Evolutionary conservation across 1,140 invertebrate genomes (phyloP), one percentile per base, ranked within the genome.

Genomic region (Leguminivora glycinivorella): DNA sequence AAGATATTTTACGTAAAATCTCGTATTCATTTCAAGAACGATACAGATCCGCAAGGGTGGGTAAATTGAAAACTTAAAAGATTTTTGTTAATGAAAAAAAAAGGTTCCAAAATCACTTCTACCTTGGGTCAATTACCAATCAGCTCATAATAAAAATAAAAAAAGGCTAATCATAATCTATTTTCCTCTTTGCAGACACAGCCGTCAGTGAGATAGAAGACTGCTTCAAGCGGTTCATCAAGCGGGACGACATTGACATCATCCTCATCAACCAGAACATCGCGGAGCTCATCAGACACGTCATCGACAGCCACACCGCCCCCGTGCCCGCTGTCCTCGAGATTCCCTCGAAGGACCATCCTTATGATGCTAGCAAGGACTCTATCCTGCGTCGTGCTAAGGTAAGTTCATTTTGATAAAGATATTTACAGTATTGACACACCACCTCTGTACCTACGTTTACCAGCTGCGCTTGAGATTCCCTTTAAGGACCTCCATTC

Each of bases 401-500:
- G 93, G 97, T 52, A 52, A 52, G 17, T 17, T 52, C 47, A 22
- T 52, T 2, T 19, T 6, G 7, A 52, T 9, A 52, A n/a, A 52
- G 17, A 22, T 17, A 43, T 4, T 38, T 9, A 43, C 40, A 17
- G 1, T 6, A 99, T 88, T 94, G 94, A 26, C 98, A 99, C 85
- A 96, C 95, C 96, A 95, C 29, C 94, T 97, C 98, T 1, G 96
- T 99, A 73, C 99, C n/a, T n/a, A n/a, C n/a, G n/a, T n/a, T n/a
- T n/a, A n/a, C n/a, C 99, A 25, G 95, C 99, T 12, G 97, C 99
- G 4, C 93, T 99, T 67, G 99, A 99, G 94, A 99, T 99, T 82
- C 99, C 99, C 22, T 99, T 98, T 17, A 99, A 99, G 90, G 99
- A 99, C 92, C n/a, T n/a, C n/a, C 97, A 98, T 92, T 99, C 99